These are phyloP conservation scores for Oreohelix idahoensis DNA, from an alignment of 1,140 invertebrate genomes.

Conservation along the genomic window DNA sequence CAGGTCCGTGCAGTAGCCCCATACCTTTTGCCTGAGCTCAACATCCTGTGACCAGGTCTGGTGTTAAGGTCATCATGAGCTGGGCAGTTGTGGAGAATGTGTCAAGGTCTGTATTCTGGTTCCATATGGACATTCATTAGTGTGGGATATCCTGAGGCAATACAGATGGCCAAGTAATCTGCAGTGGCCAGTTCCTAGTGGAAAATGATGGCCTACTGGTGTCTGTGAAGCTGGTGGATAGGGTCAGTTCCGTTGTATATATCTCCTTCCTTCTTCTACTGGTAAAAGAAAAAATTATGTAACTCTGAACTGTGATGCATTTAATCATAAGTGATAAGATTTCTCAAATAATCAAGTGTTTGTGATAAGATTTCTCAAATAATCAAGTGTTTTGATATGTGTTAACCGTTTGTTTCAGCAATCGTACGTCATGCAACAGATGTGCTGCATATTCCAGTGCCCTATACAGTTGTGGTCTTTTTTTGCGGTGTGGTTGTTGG, in stretches of 20 bases:
- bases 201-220: not conserved
- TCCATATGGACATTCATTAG: too few species aligned
- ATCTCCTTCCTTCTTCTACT: not conserved
- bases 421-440: slow-evolving; percentile 56
- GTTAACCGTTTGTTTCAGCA: slow-evolving; percentile 50
- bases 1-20: too few species aligned
- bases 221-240: too few species aligned
- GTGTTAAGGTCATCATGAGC: too few species aligned
- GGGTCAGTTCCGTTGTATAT: not conserved
- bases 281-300: not conserved
- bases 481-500: slow-evolving; percentile 65
- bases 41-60: too few species aligned
- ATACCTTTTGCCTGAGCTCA: too few species aligned
- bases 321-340: not conserved
- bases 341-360: not conserved
- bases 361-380: not conserved
- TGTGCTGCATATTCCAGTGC: slow-evolving; percentile 57
- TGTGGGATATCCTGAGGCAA: too few species aligned
- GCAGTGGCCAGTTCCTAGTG: too few species aligned
- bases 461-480: slow-evolving; percentile 70
- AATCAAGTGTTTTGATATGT: not conserved
- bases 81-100: not conserved
- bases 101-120: too few species aligned
- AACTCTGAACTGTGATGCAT: too few species aligned
- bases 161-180: too few species aligned